Base-by-base conservation (phyloP, 53 echinoderm and acorn worm genomes). In the Mesocentrotus franciscanus region DNA sequence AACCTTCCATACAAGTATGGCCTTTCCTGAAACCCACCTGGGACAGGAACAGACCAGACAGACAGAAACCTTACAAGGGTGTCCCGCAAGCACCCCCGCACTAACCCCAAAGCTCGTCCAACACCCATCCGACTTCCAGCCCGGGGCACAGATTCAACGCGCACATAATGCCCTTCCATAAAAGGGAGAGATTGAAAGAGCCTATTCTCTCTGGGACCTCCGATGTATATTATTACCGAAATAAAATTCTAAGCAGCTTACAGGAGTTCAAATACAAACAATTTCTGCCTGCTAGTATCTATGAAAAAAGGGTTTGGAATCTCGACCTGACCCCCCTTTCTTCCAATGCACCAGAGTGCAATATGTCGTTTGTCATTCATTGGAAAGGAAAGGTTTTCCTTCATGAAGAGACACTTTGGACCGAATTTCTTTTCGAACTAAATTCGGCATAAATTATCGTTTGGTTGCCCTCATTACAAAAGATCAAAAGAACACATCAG, bases 181-280 rank as follows among this genome's bases (percentile, higher is more conserved):
- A 93, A 93, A 57, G 93, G 1, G 56, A 74, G 36, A 76, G 13
- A 75, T 76, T 93, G 78, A 93, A 93, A 74, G 93, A 49, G 62
- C 56, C 93, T 49, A 76, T 93, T 93, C 76, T 56, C 93, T 7
- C 22, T n/a, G 61, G 93, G 93, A 93, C 74, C 93, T 56, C 49
- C 76, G 74, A 75, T 75, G 93, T 78, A 93, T 93, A 74, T 75
- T 93, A 93, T 93, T 93, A 93, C 93, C 74, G 93, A 93, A 93
- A 93, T 93, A 93, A 93, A 93, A 93, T 75, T 93, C 93, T 93
- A 93, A 93, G 93, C 93, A 93, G 93, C 93, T 93, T 93, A 93
- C 92, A 56, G 93, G 58, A 93, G 93, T 93, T 93, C 93, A 93
- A 93, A 93, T 93, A 93, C 93, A 93, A 93, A 93, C 93, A 93